Evolutionary conservation across 2,888 invertebrate genomes (phyloP).

Genomic region (Dasysyrphus tricinctus): DNA sequence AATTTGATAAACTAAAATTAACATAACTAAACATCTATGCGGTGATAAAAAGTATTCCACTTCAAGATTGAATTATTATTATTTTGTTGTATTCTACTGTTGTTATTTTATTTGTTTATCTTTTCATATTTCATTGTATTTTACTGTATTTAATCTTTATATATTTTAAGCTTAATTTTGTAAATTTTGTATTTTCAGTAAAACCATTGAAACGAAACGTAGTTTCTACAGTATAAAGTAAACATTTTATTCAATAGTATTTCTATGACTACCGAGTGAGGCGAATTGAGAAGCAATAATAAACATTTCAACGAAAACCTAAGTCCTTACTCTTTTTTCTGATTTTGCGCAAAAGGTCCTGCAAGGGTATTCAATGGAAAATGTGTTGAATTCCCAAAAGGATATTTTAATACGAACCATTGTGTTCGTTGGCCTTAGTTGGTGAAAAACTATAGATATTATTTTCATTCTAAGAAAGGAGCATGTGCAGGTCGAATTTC

Average conservation of each 20-base stretch:
- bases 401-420: neutral
- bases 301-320: neutral
- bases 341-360: slow-evolving; percentile 16
- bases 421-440: too few relatives aligned
- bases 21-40: too few relatives aligned
- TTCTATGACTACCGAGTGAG: slow-evolving; percentile 55
- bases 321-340: neutral
- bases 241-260: slow-evolving; percentile 31
- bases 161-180: neutral
- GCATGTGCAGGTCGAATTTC: slow-evolving; percentile 1
- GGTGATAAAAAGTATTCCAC: neutral
- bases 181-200: neutral
- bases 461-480: neutral
- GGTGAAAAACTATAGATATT: neutral
- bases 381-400: neutral
- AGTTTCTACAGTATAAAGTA: neutral
- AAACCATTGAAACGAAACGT: neutral
- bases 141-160: neutral
- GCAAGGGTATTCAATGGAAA: neutral
- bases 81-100: too few relatives aligned
- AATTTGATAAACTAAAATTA: too few relatives aligned
- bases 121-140: too few relatives aligned
- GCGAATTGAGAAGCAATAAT: slow-evolving; percentile 20
- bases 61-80: neutral
- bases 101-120: too few relatives aligned